Evolutionary conservation across 2,888 invertebrate species (phyloP).

Genomic region (Netelia inedita): DNA sequence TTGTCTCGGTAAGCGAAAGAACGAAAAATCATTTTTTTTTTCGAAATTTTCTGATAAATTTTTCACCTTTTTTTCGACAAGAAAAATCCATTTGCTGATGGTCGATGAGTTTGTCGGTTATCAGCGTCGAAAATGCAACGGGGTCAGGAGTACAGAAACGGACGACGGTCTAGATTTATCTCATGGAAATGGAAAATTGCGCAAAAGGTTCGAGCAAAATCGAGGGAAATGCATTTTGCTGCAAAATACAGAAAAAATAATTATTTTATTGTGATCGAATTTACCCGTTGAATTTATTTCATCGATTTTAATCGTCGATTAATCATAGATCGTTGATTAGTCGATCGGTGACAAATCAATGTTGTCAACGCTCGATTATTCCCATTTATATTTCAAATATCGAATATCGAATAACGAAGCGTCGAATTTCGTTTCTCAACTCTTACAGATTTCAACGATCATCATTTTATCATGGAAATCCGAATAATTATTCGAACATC

Average conservation of each 20-base stretch:
- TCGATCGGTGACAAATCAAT: not conserved
- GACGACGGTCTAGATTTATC: slow-evolving; percentile 33
- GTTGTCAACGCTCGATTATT: too few species aligned
- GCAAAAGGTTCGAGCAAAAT: not conserved
- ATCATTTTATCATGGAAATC: too few species aligned
- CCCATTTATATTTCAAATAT: too few species aligned
- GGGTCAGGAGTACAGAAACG: slow-evolving; percentile 62
- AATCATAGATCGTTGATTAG: not conserved
- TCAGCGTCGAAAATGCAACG: slow-evolving; percentile 37
- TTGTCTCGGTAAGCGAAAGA: slow-evolving; percentile 67
- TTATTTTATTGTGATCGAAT: too few species aligned
- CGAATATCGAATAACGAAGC: too few species aligned
- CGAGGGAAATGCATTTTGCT: too few species aligned
- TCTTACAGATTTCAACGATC: too few species aligned
- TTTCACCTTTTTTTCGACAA: not conserved
- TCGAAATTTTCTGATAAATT: not conserved
- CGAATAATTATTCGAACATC: too few species aligned
- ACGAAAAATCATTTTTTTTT: not conserved
- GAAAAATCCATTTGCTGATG: not conserved
- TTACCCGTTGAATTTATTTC: too few species aligned
- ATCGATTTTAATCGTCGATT: not conserved
- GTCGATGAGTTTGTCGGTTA: not conserved
- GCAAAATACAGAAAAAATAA: too few species aligned
- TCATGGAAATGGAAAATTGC: not conserved
- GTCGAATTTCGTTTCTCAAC: too few species aligned